Percentiles rank a stretch among this genome's conserved stretches.
These are phyloP conservation scores for Melanotaenia parkinsoni DNA, from an alignment of 2,797 vertebrate genomes.

Conservation along the genomic window DNA sequence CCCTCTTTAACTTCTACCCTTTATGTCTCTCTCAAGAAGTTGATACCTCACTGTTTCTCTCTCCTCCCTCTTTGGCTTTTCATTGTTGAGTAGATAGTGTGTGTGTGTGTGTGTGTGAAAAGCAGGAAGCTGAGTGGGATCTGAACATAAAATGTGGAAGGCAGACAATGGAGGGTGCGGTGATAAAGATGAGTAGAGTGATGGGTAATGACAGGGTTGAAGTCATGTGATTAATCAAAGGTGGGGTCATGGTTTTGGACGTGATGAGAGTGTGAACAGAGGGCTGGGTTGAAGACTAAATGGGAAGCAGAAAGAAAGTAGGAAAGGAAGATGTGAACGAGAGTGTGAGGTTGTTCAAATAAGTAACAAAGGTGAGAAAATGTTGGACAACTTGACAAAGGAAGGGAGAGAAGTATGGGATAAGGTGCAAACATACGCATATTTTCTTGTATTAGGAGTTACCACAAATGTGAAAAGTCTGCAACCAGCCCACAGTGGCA, in stretches of 20 bases:
- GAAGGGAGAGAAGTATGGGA: not conserved
- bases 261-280: constrained; percentile 7
- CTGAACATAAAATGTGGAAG: constrained; percentile 62
- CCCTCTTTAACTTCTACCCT: constrained; percentile 8
- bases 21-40: constrained; percentile 16
- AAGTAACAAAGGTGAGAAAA: not conserved
- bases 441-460: too few species aligned
- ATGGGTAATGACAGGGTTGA: constrained; percentile 34
- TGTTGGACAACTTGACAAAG: not conserved
- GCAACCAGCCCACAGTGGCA: too few species aligned
- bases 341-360: not conserved
- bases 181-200: constrained; percentile 35
- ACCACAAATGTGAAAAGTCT: too few species aligned
- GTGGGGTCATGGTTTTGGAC: not conserved
- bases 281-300: not conserved
- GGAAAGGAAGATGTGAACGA: constrained; percentile 8
- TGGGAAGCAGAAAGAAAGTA: not conserved
- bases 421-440: too few species aligned
- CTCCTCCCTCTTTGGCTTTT: constrained; percentile 69
- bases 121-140: constrained; percentile 65
- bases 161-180: constrained; percentile 44
- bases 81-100: constrained; percentile 65
- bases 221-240: constrained; percentile 20
- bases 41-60: constrained; percentile 41
- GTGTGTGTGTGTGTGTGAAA: constrained; percentile 68